Conservation (phyloP, 2,888 invertebrate species). For the Brachyptera risi region DNA sequence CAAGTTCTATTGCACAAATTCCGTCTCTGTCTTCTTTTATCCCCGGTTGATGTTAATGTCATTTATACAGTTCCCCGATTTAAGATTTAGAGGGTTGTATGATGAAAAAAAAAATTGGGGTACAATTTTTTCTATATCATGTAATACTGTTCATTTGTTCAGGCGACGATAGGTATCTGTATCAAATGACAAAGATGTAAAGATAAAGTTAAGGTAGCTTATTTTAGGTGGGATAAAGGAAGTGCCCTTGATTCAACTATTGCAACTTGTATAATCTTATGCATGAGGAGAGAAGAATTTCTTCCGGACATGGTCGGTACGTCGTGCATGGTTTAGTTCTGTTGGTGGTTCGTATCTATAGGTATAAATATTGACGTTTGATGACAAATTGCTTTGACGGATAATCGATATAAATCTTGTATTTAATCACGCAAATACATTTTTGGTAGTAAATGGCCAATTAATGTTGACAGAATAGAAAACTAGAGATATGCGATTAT, state of each 20-base stretch:
- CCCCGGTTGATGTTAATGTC: slow-evolving; percentile 28
- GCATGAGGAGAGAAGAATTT: too few species aligned
- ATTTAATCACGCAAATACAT: too few species aligned
- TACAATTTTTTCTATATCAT: neutral
- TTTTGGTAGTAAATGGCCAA: too few species aligned
- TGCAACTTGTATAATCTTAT: neutral
- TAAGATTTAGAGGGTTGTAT: slow-evolving; percentile 20
- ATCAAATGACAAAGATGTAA: slow-evolving; percentile 29
- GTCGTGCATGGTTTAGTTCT: too few species aligned
- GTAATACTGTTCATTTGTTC: slow-evolving; percentile 26
- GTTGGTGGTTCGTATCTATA: too few species aligned
- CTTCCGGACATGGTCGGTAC: too few species aligned
- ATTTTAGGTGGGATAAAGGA: slow-evolving; percentile 5
- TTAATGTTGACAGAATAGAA: too few species aligned
- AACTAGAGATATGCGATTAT: too few species aligned
- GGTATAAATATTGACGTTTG: too few species aligned
- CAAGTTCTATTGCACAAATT: slow-evolving; percentile 12
- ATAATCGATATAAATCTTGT: too few species aligned
- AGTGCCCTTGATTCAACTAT: neutral
- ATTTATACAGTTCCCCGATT: slow-evolving; percentile 27
- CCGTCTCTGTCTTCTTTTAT: slow-evolving; percentile 15
- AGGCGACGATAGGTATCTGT: slow-evolving; percentile 31
- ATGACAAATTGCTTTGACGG: too few species aligned
- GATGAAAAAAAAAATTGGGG: slow-evolving; percentile 19
- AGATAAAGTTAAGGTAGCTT: slow-evolving; percentile 27